Percentiles rank a stretch among this genome's conserved stretches.
Conservation (phyloP, 2,113 vertebrate genomes). For the Rattus rattus region DNA sequence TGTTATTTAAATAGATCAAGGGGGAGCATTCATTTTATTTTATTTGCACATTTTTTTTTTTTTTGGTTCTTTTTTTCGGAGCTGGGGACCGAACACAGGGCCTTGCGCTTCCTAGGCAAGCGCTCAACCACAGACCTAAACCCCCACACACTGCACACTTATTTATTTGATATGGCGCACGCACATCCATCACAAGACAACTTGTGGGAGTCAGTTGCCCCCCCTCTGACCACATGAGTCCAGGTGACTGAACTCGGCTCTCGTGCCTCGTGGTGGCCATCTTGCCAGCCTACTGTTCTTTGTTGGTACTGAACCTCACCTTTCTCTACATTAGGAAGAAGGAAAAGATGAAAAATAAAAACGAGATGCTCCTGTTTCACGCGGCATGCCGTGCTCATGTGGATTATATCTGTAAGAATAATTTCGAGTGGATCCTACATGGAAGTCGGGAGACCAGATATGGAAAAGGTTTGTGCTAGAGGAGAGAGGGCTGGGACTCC, state of each 20-base stretch:
- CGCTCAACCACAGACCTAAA: too few relatives aligned
- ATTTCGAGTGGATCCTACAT: conserved; percentile 89
- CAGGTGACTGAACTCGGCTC: background rate
- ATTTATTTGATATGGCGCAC: background rate
- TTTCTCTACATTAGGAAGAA: conserved; percentile 85
- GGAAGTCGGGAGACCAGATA: conserved; percentile 81
- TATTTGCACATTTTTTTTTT: too few relatives aligned
- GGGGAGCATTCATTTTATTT: background rate
- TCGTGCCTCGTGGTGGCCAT: background rate
- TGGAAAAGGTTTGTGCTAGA: conserved; percentile 87
- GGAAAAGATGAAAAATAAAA: conserved; percentile 84
- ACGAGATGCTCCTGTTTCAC: conserved; percentile 86
- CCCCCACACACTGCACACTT: too few relatives aligned
- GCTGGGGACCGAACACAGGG: too few relatives aligned
- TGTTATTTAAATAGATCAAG: background rate
- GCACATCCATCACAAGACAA: too few relatives aligned
- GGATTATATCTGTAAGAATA: conserved; percentile 83
- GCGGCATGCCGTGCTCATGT: conserved; percentile 74
- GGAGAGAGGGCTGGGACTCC: background rate
- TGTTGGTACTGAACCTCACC: background rate
- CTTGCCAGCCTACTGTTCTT: background rate
- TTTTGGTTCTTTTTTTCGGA: too few relatives aligned
- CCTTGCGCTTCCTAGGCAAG: too few relatives aligned
- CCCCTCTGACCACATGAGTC: too few relatives aligned
- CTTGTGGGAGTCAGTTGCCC: background rate